A percentile compares a stretch with the other conserved stretches of the same genome.
phyloP scores from a whole-genome alignment of 2,888 invertebrate species.

The Heteromyza rotundicornis region DNA sequence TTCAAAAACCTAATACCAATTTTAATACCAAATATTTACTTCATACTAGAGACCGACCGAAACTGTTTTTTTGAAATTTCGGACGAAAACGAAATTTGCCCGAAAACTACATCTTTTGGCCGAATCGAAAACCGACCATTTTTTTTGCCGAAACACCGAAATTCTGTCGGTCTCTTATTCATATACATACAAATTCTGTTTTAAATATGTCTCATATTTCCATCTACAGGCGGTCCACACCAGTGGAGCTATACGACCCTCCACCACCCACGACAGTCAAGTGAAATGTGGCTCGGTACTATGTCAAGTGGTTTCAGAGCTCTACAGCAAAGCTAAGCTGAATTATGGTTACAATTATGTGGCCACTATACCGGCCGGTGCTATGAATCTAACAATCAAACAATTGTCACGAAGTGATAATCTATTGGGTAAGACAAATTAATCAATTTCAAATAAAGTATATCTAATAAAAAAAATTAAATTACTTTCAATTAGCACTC shows the following conservation, averaged over 20 bases:
- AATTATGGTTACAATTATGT: slow-evolving; percentile 83
- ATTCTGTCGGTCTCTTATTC: too few relatives aligned
- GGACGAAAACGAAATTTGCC: too few relatives aligned
- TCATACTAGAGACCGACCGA: too few relatives aligned
- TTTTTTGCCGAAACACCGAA: too few relatives aligned
- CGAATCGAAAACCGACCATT: too few relatives aligned
- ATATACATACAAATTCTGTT: too few relatives aligned
- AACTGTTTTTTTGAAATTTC: too few relatives aligned
- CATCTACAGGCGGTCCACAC: slow-evolving; percentile 50
- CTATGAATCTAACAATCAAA: slow-evolving; percentile 83
- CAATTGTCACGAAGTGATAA: slow-evolving; percentile 80
- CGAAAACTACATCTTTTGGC: background rate
- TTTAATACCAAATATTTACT: too few relatives aligned
- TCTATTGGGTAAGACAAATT: slow-evolving; percentile 83
- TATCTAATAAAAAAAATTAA: background rate
- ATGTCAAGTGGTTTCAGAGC: slow-evolving; percentile 78
- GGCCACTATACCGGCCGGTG: slow-evolving; percentile 81
- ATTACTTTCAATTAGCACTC: slow-evolving; percentile 68
- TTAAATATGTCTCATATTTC: too few relatives aligned
- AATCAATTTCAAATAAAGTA: slow-evolving; percentile 19
- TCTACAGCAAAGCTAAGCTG: slow-evolving; percentile 79
- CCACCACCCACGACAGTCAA: slow-evolving; percentile 52
- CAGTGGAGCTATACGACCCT: slow-evolving; percentile 52
- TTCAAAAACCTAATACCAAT: too few relatives aligned
- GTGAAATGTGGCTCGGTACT: slow-evolving; percentile 64